These are phyloP conservation scores for Caenorhabditis sulstoni DNA, from an alignment of 2,888 invertebrate species.

Conservation along the genomic window DNA sequence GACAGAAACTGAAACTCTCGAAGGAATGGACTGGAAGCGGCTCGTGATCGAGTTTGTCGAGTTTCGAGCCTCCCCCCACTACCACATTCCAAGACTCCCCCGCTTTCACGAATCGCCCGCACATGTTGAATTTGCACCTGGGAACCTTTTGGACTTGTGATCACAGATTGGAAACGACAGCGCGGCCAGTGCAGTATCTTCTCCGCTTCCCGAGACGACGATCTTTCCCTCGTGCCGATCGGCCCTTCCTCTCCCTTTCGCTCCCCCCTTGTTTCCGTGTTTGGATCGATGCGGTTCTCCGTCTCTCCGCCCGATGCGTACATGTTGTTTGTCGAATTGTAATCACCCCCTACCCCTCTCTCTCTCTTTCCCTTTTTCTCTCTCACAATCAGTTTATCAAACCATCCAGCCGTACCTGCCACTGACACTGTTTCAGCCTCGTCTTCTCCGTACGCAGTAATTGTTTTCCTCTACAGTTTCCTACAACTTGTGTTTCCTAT, in stretches of 20 bases:
- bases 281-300: constrained; percentile 41
- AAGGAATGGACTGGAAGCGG: too few relatives aligned
- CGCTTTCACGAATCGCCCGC: too few relatives aligned
- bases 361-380: not conserved
- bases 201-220: too few relatives aligned
- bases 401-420: constrained; percentile 20
- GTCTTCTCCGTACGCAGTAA: not conserved
- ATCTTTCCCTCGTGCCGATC: not conserved
- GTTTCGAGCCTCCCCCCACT: too few relatives aligned
- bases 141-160: too few relatives aligned
- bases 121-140: too few relatives aligned
- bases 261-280: constrained; percentile 3
- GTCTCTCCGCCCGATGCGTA: constrained; percentile 13
- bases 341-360: not conserved
- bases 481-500: not conserved
- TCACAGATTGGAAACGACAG: too few relatives aligned
- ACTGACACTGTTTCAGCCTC: constrained; percentile 24
- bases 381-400: constrained; percentile 43
- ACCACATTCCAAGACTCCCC: too few relatives aligned
- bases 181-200: constrained; percentile 5
- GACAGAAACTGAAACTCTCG: too few relatives aligned
- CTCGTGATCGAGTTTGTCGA: too few relatives aligned
- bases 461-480: too few relatives aligned
- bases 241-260: constrained; percentile 1
- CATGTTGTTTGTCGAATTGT: constrained; percentile 44